Base-by-base conservation (phyloP, 2,888 invertebrate species). In the Litoditis marina region DNA sequence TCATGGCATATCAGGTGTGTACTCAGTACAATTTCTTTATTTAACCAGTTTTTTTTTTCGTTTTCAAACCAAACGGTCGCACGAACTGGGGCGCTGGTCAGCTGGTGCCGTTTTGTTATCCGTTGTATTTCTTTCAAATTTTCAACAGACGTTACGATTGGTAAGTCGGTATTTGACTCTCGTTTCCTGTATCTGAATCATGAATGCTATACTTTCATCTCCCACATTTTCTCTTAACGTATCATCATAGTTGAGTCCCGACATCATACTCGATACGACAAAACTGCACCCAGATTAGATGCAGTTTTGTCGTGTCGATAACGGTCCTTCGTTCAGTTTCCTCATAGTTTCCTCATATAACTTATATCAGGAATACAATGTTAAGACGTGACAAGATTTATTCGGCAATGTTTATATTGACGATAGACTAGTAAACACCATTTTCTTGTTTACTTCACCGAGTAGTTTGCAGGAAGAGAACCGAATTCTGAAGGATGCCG, bases 1-100 rank as follows among this genome's bases (percentile, higher is more conserved):
- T 72, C 4, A 66, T 69, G 60, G 63, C 61, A 31, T 50, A 62
- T 13, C 68, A 67, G 42, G 66, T 65, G 22, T 5, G 53, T 28
- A n/a, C n/a, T n/a, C n/a, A n/a, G n/a, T n/a, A n/a, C n/a, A n/a
- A n/a, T n/a, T n/a, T n/a, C n/a, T n/a, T n/a, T n/a, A n/a, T n/a
- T n/a, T 32, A 42, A 13, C 16, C 2, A 22, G 27, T 16, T 55
- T 11, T 19, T 50, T 31, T 8, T 19, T 30, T n/a, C 13, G 11
- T 36, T 36, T 8, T n/a, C n/a, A n/a, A n/a, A n/a, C n/a, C n/a
- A n/a, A n/a, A n/a, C n/a, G n/a, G n/a, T n/a, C n/a, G n/a, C 8
- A 36, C 8, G 36, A 36, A 36, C 8, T 50, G 50, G 32, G n/a
- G 27, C 42, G n/a, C 46, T 44, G 25, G 25, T 25, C 2, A 44